Evolutionary conservation across 2,113 vertebrate species (phyloP), one percentile per base, ranked within the genome.

Genomic region (Charina bottae): DNA sequence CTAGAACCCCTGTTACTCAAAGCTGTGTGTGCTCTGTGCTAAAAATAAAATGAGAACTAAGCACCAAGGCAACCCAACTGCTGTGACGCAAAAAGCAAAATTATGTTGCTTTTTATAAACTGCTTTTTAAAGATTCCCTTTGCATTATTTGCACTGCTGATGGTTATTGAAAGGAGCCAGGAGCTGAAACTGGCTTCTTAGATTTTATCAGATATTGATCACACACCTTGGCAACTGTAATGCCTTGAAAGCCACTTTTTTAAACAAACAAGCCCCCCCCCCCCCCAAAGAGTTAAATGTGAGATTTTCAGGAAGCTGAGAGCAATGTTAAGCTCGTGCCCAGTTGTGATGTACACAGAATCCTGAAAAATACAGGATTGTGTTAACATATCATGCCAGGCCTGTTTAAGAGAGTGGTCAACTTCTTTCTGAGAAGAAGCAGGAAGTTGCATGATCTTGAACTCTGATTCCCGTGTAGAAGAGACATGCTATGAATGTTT

Each of bases 31-130:
- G 72, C 23, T n/a, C 72, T 28, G 13, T 59, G 55, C 89, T 90
- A 83, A 90, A 90, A 84, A 90, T 90, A 83, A 46, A 83, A 42
- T 1, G n/a, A 28, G 55, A 90, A 58, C 33, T 26, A 12, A 28
- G 72, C 64, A 59, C 72, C 72, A 90, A 90, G 89, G 72, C 72
- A 46, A 83, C 72, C 24, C 37, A 83, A 56, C n/a, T 42, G 55
- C 89, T 83, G 24, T 59, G 72, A 84, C 83, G 59, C 49, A 60
- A 85, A 86, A 91, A 87, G 46, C 59, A 21, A 24, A 87, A 68
- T 86, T 54, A 55, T 55, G 46, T 24, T 19, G 84, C 83, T 56
- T 91, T 78, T 37, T 46, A 84, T 42, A 42, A 55, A 91, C 26
- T 55, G 84, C 2, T 7, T 55, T 87, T 64, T 21, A 12, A 49